Conservation (phyloP, 1,140 invertebrate genomes). For the Hylaeus volcanicus region DNA sequence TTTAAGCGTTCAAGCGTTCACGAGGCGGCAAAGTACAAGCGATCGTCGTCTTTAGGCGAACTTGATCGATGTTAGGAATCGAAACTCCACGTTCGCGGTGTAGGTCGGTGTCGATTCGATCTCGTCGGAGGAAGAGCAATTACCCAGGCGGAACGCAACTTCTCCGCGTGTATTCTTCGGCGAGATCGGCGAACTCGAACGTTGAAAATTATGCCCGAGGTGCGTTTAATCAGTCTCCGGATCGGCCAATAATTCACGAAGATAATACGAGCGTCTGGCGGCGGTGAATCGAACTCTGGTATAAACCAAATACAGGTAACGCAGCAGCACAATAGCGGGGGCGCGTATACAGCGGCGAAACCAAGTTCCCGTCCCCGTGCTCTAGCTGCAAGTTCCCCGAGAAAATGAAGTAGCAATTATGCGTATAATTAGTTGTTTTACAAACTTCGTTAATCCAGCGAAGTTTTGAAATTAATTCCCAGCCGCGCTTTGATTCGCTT, state of each 20-base stretch:
- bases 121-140: background rate
- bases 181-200: background rate
- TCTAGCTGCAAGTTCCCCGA: constrained; percentile 9
- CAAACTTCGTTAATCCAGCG: constrained; percentile 56
- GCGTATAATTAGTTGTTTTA: constrained; percentile 57
- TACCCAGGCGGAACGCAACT: background rate
- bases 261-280: constrained; percentile 13
- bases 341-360: too few species aligned
- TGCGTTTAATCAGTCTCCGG: constrained; percentile 21
- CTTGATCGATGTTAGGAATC: background rate
- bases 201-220: background rate
- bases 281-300: constrained; percentile 4
- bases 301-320: constrained; percentile 13
- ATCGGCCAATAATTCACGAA: constrained; percentile 29
- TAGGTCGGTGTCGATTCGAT: constrained; percentile 2
- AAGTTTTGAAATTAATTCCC: constrained; percentile 51
- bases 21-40: too few species aligned
- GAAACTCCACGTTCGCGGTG: background rate
- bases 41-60: too few species aligned
- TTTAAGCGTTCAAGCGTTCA: too few species aligned
- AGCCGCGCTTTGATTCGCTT: constrained; percentile 23
- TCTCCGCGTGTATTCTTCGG: background rate
- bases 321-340: background rate
- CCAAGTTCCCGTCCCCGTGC: constrained; percentile 14
- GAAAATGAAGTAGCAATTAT: constrained; percentile 60